phyloP scores from a whole-genome alignment of 2,797 vertebrate genomes.

The Melanogrammus aeglefinus region DNA sequence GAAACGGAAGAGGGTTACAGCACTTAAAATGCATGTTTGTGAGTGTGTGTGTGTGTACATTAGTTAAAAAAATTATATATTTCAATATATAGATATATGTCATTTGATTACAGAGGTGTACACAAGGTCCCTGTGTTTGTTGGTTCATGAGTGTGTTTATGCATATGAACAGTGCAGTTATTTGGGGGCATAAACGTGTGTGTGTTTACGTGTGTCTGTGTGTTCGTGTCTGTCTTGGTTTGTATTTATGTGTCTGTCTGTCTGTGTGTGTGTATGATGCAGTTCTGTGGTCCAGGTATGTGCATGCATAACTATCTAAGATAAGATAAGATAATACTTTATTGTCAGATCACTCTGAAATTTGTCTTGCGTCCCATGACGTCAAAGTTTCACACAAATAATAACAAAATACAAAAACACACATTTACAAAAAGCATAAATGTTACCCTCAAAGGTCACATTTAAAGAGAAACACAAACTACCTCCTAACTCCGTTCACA shows the following conservation, averaged over 20 bases:
- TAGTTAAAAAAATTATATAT: not conserved
- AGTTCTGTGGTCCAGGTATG: not conserved
- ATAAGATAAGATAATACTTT: too few species aligned
- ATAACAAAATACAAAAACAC: too few species aligned
- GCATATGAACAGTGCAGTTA: not conserved
- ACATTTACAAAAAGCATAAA: too few species aligned
- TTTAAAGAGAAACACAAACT: too few species aligned
- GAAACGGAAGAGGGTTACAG: conserved; percentile 7
- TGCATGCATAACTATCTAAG: too few species aligned
- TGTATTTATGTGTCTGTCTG: not conserved
- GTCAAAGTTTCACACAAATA: too few species aligned
- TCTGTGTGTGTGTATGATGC: not conserved
- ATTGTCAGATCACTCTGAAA: too few species aligned
- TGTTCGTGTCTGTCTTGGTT: not conserved
- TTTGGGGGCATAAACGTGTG: not conserved
- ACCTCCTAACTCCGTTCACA: too few species aligned
- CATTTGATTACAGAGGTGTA: not conserved
- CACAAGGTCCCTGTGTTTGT: not conserved
- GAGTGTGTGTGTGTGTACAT: not conserved
- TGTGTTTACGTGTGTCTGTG: conserved; percentile 3
- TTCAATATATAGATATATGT: not conserved
- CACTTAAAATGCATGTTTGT: accelerated
- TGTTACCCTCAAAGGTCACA: too few species aligned
- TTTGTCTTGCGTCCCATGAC: too few species aligned
- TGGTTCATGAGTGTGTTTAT: not conserved